Conservation (phyloP, 2,113 vertebrate genomes). For the Xiphorhynchus elegans region DNA sequence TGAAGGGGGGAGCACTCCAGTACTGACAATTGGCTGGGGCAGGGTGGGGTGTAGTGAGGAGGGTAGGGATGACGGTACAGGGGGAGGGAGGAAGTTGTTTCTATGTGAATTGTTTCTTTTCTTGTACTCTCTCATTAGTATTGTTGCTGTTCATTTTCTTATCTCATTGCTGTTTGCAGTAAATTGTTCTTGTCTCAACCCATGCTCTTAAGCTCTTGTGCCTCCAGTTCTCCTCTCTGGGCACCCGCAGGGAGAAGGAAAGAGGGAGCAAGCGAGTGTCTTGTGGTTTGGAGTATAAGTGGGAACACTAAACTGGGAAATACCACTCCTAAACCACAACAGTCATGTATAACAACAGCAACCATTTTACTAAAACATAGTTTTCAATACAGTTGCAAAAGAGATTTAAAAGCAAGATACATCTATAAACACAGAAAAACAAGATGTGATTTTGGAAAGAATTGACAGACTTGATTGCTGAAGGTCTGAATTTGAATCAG, state of each 20-base stretch:
- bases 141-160: not conserved
- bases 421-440: not conserved
- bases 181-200: not conserved
- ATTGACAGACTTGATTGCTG: not conserved
- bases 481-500: not conserved
- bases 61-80: too few species aligned
- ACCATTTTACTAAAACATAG: accelerated
- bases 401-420: not conserved
- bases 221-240: not conserved
- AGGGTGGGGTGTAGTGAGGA: too few species aligned
- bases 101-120: accelerated
- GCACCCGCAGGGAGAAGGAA: not conserved
- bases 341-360: not conserved
- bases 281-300: not conserved
- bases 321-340: not conserved
- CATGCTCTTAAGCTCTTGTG: not conserved
- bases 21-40: too few species aligned
- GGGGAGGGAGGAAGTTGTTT: not conserved
- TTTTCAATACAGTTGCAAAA: not conserved
- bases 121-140: not conserved
- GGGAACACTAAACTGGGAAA: not conserved
- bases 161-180: not conserved
- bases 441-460: not conserved
- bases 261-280: accelerated
- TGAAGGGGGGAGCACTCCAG: not conserved